These are phyloP conservation scores for Heliconius aoede DNA, from an alignment of 2,888 invertebrate species.

Conservation along the genomic window DNA sequence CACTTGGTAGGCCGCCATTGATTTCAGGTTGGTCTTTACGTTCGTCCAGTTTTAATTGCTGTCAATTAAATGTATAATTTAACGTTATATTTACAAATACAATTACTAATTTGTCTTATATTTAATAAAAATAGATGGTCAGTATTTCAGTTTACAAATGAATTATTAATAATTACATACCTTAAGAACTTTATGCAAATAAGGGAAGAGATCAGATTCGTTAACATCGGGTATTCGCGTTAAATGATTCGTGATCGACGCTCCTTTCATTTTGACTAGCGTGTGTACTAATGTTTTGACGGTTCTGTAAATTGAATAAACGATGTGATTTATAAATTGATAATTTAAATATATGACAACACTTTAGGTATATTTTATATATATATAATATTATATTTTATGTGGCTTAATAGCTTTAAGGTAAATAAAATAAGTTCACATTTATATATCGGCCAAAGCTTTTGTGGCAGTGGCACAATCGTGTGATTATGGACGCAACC, in stretches of 20 bases:
- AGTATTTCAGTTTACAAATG: neutral
- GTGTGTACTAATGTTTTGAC: slow-evolving; percentile 97
- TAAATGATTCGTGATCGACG: slow-evolving; percentile 90
- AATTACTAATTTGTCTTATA: neutral
- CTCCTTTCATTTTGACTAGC: slow-evolving; percentile 94
- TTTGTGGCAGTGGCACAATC: no score
- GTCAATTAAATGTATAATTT: slow-evolving; percentile 29
- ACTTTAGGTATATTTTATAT: no score
- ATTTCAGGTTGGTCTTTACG: slow-evolving; percentile 75
- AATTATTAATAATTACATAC: slow-evolving; percentile 63
- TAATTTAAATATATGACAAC: no score
- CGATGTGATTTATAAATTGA: neutral
- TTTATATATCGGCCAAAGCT: no score
- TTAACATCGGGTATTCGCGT: slow-evolving; percentile 90
- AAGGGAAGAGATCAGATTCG: slow-evolving; percentile 93
- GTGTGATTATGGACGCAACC: no score
- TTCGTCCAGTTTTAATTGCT: slow-evolving; percentile 84
- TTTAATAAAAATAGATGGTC: neutral
- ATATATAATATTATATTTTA: no score
- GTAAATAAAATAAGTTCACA: no score
- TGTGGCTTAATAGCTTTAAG: no score
- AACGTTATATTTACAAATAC: neutral
- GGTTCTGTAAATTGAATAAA: slow-evolving; percentile 83
- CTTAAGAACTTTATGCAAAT: slow-evolving; percentile 92
- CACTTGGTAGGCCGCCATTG: slow-evolving; percentile 82